Percentiles rank a stretch among this genome's conserved stretches.
These are phyloP conservation scores for Cyprinodon variegatus DNA, from an alignment of 2,113 vertebrate genomes.

Conservation along the genomic window DNA sequence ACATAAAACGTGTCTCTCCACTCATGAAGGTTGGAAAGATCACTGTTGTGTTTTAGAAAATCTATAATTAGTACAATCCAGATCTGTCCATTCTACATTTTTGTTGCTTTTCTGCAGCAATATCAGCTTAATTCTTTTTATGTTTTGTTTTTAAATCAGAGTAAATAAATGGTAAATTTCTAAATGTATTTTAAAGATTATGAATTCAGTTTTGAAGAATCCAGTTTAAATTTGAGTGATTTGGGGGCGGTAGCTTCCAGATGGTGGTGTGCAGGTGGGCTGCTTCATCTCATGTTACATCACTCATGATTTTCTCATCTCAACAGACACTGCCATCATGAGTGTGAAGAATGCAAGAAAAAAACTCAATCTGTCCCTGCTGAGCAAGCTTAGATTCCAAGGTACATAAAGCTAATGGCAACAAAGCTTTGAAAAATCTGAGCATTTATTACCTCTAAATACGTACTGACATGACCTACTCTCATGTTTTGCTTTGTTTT, in stretches of 20 bases:
- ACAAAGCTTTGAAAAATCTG: background rate
- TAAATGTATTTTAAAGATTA: background rate
- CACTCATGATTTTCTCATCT: conserved; percentile 9
- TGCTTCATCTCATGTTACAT: background rate
- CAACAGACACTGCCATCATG: conserved; percentile 66
- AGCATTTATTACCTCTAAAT: background rate
- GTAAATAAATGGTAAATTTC: background rate
- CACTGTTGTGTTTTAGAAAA: too few relatives aligned
- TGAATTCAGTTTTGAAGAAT: background rate
- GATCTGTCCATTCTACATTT: background rate
- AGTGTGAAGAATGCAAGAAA: conserved; percentile 77
- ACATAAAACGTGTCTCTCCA: too few relatives aligned
- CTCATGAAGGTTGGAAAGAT: too few relatives aligned
- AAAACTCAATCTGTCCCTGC: conserved; percentile 20
- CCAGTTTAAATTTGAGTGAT: background rate
- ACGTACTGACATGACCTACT: background rate
- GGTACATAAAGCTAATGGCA: conserved; percentile 7
- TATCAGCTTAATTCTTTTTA: background rate
- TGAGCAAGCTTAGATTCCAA: conserved; percentile 39
- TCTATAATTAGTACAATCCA: too few relatives aligned
- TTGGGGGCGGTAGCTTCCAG: too few relatives aligned
- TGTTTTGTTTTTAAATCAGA: background rate
- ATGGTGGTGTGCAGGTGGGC: too few relatives aligned
- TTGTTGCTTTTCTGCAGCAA: background rate
- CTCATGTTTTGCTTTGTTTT: background rate